Conservation (phyloP, 2,797 vertebrate genomes). For the Gadopsis bispinosus region DNA sequence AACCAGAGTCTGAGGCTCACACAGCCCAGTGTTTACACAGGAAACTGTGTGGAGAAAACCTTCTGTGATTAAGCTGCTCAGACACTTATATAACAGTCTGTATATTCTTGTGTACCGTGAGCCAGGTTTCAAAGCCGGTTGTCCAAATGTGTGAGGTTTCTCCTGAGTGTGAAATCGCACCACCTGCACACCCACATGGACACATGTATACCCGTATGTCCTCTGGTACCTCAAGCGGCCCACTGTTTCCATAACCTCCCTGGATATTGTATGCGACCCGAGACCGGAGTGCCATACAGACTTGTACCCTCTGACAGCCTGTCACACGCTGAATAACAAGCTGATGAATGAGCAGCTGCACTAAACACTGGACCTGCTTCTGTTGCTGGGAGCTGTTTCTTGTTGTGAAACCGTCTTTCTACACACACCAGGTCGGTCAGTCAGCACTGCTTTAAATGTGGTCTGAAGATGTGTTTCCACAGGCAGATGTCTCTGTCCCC, state of each 20-base stretch:
- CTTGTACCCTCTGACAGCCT: conserved; percentile 51
- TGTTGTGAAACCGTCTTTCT: conserved; percentile 5
- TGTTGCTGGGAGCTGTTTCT: conserved; percentile 24
- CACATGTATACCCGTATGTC: background rate
- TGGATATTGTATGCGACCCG: conserved; percentile 46
- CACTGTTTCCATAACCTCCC: conserved; percentile 54
- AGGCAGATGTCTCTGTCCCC: background rate
- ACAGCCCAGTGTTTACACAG: conserved; percentile 70
- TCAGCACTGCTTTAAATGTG: background rate
- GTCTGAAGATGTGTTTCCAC: background rate
- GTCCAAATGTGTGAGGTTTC: conserved; percentile 29
- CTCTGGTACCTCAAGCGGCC: background rate
- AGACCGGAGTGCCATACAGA: conserved; percentile 30
- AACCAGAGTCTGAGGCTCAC: conserved; percentile 64
- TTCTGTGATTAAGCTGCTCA: conserved; percentile 60
- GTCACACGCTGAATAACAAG: conserved; percentile 53
- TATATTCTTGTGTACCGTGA: conserved; percentile 44
- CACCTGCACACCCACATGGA: conserved; percentile 2
- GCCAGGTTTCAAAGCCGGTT: conserved; percentile 39
- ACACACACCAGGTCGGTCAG: conserved; percentile 21
- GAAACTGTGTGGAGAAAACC: conserved; percentile 62
- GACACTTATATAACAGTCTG: conserved; percentile 75
- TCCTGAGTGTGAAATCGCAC: background rate
- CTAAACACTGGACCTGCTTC: conserved; percentile 28
- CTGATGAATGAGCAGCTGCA: conserved; percentile 63